A percentile compares a stretch with the other conserved stretches of the same genome.
phyloP scores from a whole-genome alignment of 53 echinoderm and acorn worm species.

The Arbacia lixula region DNA sequence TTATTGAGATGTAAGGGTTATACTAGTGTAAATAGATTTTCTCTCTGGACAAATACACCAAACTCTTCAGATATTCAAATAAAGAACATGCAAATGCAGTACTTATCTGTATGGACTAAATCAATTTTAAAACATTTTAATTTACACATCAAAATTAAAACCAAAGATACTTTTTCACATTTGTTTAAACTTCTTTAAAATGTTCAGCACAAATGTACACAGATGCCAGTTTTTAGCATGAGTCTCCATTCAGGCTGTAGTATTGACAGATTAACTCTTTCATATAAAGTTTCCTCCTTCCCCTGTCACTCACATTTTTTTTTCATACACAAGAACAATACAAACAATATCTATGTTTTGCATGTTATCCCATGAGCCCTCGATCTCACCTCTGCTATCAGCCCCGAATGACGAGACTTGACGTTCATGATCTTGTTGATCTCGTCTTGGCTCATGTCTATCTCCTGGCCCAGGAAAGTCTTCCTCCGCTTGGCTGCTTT shows the following conservation, averaged over 20 bases:
- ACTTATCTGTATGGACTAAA: too few relatives aligned
- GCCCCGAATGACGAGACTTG: slow-evolving; percentile 69
- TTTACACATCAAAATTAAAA: too few relatives aligned
- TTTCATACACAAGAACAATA: not conserved
- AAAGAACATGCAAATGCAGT: not conserved
- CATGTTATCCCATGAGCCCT: not conserved
- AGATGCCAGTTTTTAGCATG: too few relatives aligned
- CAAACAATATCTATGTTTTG: not conserved
- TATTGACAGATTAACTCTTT: not conserved
- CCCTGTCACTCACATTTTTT: not conserved
- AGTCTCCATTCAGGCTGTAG: not conserved
- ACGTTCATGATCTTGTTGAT: slow-evolving; percentile 69
- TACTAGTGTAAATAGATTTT: too few relatives aligned
- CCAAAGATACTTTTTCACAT: too few relatives aligned
- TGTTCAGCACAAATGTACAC: too few relatives aligned
- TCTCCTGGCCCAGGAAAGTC: slow-evolving; percentile 72
- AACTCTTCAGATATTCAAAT: too few relatives aligned
- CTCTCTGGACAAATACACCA: too few relatives aligned
- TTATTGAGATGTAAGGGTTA: too few relatives aligned
- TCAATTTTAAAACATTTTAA: too few relatives aligned
- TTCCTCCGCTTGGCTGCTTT: slow-evolving; percentile 67
- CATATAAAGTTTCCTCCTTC: not conserved
- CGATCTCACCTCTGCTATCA: slow-evolving; percentile 71
- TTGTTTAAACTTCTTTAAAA: too few relatives aligned
- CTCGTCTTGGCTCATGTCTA: slow-evolving; percentile 79